A percentile compares a stretch with the other conserved stretches of the same genome.
phyloP scores from a whole-genome alignment of 2,888 invertebrate species.

The Empis livida region DNA sequence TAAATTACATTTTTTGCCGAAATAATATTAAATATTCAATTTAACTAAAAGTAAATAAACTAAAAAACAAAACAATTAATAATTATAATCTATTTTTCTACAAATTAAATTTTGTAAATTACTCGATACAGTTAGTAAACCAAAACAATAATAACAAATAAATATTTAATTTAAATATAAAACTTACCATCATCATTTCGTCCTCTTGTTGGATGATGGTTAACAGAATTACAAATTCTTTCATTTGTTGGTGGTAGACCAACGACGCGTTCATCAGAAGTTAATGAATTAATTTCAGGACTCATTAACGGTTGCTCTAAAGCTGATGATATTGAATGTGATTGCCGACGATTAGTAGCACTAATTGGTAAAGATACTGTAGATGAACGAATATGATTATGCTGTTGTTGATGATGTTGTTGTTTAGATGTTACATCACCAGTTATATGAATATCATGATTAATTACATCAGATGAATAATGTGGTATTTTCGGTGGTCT shows the following conservation, averaged over 20 bases:
- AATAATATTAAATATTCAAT: too few relatives aligned
- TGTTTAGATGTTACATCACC: constrained; percentile 25
- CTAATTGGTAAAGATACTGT: constrained; percentile 10
- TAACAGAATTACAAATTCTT: neutral
- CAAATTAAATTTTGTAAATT: too few relatives aligned
- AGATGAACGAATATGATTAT: constrained; percentile 16
- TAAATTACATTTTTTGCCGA: too few relatives aligned
- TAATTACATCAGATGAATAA: constrained; percentile 18
- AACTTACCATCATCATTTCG: constrained; percentile 14
- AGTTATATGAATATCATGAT: constrained; percentile 14
- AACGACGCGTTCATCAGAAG: constrained; percentile 38
- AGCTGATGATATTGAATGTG: constrained; percentile 14
- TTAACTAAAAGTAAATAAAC: constrained; percentile 5
- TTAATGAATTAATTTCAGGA: constrained; percentile 54
- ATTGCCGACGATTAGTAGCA: constrained; percentile 1
- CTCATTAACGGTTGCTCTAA: constrained; percentile 42
- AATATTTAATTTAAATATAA: constrained; percentile 8
- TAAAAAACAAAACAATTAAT: neutral
- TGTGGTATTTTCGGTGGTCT: constrained; percentile 36
- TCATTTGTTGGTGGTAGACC: constrained; percentile 3
- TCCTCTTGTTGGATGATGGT: constrained; percentile 7
- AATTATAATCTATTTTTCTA: too few relatives aligned
- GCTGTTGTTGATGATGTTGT: constrained; percentile 25
- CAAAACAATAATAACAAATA: constrained; percentile 6
- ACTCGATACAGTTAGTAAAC: too few relatives aligned